phyloP scores from a whole-genome alignment of 2,797 vertebrate species.

The Schizothorax lantsangensis region DNA sequence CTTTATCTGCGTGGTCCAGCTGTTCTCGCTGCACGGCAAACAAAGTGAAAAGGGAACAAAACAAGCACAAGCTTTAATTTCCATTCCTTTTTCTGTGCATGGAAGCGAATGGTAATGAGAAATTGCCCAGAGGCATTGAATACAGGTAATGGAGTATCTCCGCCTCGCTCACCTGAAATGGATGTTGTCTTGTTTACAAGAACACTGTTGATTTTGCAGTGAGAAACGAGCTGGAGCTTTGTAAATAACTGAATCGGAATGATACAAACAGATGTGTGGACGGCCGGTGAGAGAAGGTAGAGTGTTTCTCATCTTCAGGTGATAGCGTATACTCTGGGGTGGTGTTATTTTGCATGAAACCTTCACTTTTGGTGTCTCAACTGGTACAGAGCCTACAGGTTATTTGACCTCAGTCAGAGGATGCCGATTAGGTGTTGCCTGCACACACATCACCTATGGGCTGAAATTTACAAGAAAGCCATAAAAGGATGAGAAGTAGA shows the following conservation, averaged over 20 bases:
- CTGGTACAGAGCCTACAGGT: constrained; percentile 38
- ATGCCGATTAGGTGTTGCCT: constrained; percentile 45
- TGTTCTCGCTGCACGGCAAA: constrained; percentile 42
- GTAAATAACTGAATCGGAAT: constrained; percentile 48
- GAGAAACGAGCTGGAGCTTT: constrained; percentile 20
- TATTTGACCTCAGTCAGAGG: constrained; percentile 33
- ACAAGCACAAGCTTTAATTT: constrained; percentile 49
- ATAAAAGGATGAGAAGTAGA: constrained; percentile 39
- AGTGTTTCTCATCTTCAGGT: constrained; percentile 22
- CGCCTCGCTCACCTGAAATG: constrained; percentile 37
- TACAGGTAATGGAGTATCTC: constrained; percentile 45
- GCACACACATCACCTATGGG: constrained; percentile 25
- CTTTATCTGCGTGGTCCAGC: constrained; percentile 59
- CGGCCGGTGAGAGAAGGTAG: not conserved
- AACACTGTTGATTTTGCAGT: constrained; percentile 32
- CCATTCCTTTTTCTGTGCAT: constrained; percentile 32
- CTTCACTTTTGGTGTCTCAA: constrained; percentile 21
- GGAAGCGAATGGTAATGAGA: constrained; percentile 53
- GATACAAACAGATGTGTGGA: not conserved
- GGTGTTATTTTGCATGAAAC: constrained; percentile 10
- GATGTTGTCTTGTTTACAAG: constrained; percentile 54
- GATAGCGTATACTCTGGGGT: constrained; percentile 6
- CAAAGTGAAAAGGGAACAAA: constrained; percentile 60
- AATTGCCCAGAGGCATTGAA: constrained; percentile 50
- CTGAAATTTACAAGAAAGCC: constrained; percentile 49